Percentiles rank a stretch among this genome's conserved stretches.
Evolutionary conservation across 2,888 invertebrate genomes (phyloP).

Genomic region (Hartigia nigra): DNA sequence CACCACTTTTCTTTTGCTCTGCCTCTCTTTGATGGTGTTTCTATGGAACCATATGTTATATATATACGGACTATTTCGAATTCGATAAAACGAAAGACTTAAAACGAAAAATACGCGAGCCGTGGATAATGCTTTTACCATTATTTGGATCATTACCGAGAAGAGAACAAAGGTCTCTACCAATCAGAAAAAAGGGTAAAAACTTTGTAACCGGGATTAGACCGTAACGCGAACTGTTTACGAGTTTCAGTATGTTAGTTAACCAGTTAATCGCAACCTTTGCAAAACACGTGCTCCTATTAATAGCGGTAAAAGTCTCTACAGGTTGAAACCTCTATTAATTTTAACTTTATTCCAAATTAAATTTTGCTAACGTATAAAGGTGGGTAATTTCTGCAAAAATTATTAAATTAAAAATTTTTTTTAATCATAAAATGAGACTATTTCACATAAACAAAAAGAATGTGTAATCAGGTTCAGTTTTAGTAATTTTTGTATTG

Average conservation of each 20-base stretch:
- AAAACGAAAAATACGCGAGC: background rate
- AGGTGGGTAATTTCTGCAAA: background rate
- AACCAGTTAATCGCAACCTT: background rate
- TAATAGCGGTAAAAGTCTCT: background rate
- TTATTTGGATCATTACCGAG: background rate
- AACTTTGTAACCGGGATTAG: background rate
- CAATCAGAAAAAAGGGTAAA: background rate
- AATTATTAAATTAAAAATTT: background rate
- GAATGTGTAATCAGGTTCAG: background rate
- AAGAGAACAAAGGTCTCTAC: background rate
- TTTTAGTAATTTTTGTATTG: background rate
- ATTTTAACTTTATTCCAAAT: background rate
- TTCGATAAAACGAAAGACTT: background rate
- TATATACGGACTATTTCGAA: background rate
- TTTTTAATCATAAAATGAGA: background rate
- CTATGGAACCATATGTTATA: background rate
- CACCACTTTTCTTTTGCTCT: background rate
- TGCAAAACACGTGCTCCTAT: background rate
- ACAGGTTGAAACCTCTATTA: background rate
- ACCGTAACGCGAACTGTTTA: background rate
- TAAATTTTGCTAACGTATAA: background rate
- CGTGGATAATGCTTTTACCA: constrained; percentile 1
- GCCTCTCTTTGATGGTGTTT: background rate
- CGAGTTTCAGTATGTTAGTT: background rate
- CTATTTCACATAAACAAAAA: background rate